Evolutionary conservation across 2,113 vertebrate genomes (phyloP).

Genomic region (Petromus typicus): DNA sequence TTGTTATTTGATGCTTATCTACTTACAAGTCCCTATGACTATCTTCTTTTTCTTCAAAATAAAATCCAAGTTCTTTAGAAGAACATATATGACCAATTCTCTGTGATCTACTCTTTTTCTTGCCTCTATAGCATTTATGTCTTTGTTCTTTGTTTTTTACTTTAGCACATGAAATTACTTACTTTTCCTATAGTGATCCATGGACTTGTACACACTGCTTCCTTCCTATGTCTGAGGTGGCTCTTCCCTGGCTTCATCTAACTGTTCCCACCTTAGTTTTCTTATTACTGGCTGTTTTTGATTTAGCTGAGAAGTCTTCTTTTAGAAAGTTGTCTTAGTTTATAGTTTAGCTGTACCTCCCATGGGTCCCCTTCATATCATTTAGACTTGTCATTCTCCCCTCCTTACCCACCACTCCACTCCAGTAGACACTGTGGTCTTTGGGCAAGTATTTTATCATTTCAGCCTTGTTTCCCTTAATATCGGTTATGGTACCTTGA

Average conservation of each 20-base stretch:
- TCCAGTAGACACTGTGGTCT: background rate
- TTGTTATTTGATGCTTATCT: background rate
- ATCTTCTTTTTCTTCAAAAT: background rate
- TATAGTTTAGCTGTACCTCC: background rate
- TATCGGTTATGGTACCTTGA: background rate
- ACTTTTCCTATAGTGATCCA: background rate
- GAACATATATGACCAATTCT: background rate
- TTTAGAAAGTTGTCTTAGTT: conserved; percentile 7
- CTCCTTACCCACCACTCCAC: background rate
- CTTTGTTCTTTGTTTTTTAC: conserved; percentile 26
- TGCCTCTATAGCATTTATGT: background rate
- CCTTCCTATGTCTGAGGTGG: background rate
- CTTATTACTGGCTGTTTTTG: background rate
- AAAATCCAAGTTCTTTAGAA: conserved; percentile 44
- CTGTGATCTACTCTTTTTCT: background rate
- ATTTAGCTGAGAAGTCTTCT: conserved; percentile 4
- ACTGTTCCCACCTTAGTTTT: background rate
- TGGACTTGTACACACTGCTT: background rate
- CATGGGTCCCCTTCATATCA: background rate
- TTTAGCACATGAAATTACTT: background rate
- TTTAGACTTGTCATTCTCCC: background rate
- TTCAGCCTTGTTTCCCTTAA: conserved; percentile 43
- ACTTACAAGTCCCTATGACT: conserved; percentile 1
- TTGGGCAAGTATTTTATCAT: background rate
- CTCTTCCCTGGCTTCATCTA: background rate